Base-by-base conservation (phyloP, 1,140 invertebrate genomes). In the Anastrepha ludens region DNA sequence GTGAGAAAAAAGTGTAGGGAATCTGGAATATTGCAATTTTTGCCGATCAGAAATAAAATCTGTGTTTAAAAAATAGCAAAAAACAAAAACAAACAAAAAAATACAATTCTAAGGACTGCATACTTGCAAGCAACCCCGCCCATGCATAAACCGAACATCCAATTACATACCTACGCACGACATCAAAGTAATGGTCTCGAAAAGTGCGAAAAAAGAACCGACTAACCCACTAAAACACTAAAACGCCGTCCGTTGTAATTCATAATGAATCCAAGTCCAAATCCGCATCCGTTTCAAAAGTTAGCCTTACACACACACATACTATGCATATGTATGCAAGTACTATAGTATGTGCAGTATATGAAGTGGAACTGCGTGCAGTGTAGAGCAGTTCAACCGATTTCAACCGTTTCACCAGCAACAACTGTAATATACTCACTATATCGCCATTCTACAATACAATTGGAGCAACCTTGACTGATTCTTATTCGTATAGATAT, bases 271-370 rank as follows among this genome's bases (percentile, higher is more conserved):
- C 47, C 74, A 44, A 44, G 70, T 44, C 44, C 70, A 55, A 55
- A 81, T 81, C 44, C 74, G 74, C 74, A 81, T n/a, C 41, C 47
- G 74, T 81, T 81, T 81, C 74, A 81, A 81, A 81, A 81, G 39
- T 81, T 4, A 50, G 74, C 74, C 74, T 81, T 81, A 81, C 74
- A 81, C 44, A 81, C 44, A 81, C 13, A 55, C 67, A 74, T 13
- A 74, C 41, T 13, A 74, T 74, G 20, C 9, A 74, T 20, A 47
- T 41, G 13, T 15, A 44, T 50, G 3, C 74, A 47, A 44, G 39
- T 29, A 67, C 13, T 13, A 17, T 17, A n/a, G 41, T 11, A 9
- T 50, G n/a, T 44, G 41, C 29, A 29, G 29, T 81, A 41, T 55
- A 3, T 3, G 7, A 47, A 55, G 47, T 55, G 47, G 5, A n/a